phyloP scores from a whole-genome alignment of 2,113 vertebrate genomes.

The Strix uralensis region DNA sequence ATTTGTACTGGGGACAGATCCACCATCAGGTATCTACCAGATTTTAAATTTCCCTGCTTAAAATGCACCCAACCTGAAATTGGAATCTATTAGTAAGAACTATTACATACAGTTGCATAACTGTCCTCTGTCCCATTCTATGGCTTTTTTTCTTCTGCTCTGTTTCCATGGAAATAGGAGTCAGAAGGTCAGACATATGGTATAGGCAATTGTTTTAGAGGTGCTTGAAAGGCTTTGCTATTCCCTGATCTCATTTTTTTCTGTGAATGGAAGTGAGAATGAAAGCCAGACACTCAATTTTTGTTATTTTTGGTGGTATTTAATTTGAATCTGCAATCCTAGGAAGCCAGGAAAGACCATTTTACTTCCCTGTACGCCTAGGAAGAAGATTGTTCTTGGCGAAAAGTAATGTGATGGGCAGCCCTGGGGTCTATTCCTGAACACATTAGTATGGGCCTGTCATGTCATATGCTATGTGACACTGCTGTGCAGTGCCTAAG shows the following conservation, averaged over 20 bases:
- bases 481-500: neutral
- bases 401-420: neutral
- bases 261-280: neutral
- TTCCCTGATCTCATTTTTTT: neutral
- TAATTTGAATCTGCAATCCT: neutral
- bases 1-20: neutral
- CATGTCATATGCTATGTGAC: neutral
- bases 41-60: neutral
- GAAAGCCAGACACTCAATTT: neutral
- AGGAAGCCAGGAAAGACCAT: neutral
- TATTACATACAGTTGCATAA: neutral
- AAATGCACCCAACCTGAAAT: neutral
- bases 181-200: neutral
- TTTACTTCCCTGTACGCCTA: neutral
- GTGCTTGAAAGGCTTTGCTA: neutral
- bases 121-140: neutral
- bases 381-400: neutral
- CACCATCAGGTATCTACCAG: neutral
- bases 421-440: neutral
- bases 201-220: constrained; percentile 5
- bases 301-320: neutral
- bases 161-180: constrained; percentile 30
- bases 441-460: neutral
- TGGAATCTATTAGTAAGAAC: neutral
- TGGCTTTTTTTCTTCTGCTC: neutral